Base-by-base conservation (phyloP, 37 sponge, comb jelly and placozoan genomes). In the Dysidea cf. avara region DNA sequence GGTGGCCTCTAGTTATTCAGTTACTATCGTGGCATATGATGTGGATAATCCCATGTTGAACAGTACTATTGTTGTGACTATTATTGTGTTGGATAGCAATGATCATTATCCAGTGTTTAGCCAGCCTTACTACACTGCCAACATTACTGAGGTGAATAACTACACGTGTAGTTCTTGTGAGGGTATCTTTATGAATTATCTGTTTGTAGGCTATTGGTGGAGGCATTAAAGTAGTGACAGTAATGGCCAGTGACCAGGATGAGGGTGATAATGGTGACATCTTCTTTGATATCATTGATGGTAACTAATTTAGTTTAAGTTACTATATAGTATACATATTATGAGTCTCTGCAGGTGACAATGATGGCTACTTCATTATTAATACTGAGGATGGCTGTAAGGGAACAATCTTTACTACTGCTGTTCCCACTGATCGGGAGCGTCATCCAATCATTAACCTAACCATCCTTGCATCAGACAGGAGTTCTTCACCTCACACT, bases 221-320 rank as follows among this genome's bases (percentile, higher is more conserved):
- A 12, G 46, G 46, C 46, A 43, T 9, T 43, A 43, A 43, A 43
- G 46, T 43, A 43, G 46, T 43, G 9, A 43, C 46, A 43, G 9
- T 43, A 43, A 9, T 43, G 46, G 46, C 46, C 9, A 43, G 9
- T 43, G 46, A 43, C 46, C 46, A 43, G 46, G 46, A 43, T 43
- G 46, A 43, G 25, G 71, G 56, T 54, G 22, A 1, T 38, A 71
- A 71, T 71, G 71, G 56, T 30, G n/a, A 53, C 11, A 26, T 71
- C 9, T 54, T 31, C 39, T 71, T 54, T 54, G 38, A 1, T 17
- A 18, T 71, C 29, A 36, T 43, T 43, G 46, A 34, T 71, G 56
- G 56, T n/a, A 47, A 48, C 66, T n/a, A 64, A 64, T 33, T 14
- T 32, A 20, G 50, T 30, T 17, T 13, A 49, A 6, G 49, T 68